Conservation (phyloP, 2,888 invertebrate species). For the Stenurella melanura region DNA sequence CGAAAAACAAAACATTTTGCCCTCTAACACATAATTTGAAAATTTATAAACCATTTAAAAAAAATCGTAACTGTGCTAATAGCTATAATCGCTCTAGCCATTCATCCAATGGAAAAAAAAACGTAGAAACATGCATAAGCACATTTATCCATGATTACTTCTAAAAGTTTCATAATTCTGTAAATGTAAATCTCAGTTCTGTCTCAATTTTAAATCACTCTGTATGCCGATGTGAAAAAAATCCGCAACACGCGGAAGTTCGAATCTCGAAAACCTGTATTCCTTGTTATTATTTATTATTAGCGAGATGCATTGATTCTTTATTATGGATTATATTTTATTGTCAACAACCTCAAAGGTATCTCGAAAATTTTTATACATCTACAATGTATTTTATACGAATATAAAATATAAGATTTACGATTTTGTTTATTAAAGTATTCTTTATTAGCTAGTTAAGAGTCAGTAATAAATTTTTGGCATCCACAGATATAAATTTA, state of each 20-base stretch:
- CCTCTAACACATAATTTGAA: no score
- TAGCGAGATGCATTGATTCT: not conserved
- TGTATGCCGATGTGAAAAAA: not conserved
- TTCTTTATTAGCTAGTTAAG: constrained; percentile 13
- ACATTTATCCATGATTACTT: no score
- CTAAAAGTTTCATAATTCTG: no score
- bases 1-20: no score
- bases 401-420: constrained; percentile 38
- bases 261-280: not conserved
- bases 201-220: no score
- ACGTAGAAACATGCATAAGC: no score
- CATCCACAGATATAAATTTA: constrained; percentile 12
- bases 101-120: no score
- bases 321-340: not conserved
- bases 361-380: constrained; percentile 10
- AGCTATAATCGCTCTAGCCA: no score
- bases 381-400: constrained; percentile 30
- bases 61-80: no score
- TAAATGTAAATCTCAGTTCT: no score
- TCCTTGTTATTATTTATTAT: not conserved
- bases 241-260: not conserved
- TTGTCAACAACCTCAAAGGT: constrained; percentile 17
- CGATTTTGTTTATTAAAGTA: constrained; percentile 31
- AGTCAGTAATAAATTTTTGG: constrained; percentile 25
- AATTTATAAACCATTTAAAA: no score